These are phyloP conservation scores for Oryzias sinensis DNA, from an alignment of 2,797 vertebrate species.

Conservation along the genomic window DNA sequence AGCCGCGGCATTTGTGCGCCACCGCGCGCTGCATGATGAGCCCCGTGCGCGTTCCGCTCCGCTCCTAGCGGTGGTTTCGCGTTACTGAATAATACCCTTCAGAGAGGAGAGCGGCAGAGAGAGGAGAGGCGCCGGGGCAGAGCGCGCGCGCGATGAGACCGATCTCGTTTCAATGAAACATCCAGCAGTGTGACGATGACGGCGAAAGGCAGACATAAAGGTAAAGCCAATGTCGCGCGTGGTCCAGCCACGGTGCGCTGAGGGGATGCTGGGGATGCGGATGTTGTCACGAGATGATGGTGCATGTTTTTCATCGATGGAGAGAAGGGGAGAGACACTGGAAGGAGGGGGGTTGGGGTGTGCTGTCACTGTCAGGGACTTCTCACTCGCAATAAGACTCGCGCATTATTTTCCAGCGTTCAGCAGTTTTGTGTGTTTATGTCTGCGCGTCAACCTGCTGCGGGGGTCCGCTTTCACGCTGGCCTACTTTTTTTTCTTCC, in stretches of 20 bases:
- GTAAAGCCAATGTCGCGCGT: slow-evolving; percentile 62
- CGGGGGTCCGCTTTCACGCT: slow-evolving; percentile 13
- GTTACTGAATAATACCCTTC: slow-evolving; percentile 73
- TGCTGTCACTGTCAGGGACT: slow-evolving; percentile 38
- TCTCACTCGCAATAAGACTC: not conserved
- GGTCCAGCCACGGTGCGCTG: slow-evolving; percentile 24
- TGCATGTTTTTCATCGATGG: slow-evolving; percentile 39
- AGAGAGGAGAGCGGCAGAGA: slow-evolving; percentile 56
- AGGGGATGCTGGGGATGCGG: slow-evolving; percentile 36
- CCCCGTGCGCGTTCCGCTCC: slow-evolving; percentile 52
- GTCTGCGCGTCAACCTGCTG: slow-evolving; percentile 3
- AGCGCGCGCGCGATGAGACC: slow-evolving; percentile 59
- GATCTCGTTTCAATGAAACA: slow-evolving; percentile 80
- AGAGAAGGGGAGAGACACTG: not conserved
- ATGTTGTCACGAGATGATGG: slow-evolving; percentile 57
- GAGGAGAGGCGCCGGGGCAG: slow-evolving; percentile 21
- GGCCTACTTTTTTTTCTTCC: slow-evolving; percentile 52
- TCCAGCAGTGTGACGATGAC: slow-evolving; percentile 81
- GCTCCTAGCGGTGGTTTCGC: slow-evolving; percentile 75
- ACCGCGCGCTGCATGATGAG: slow-evolving; percentile 63
- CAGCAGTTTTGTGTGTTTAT: slow-evolving; percentile 10
- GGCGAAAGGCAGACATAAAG: slow-evolving; percentile 86
- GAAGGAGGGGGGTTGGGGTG: slow-evolving; percentile 19
- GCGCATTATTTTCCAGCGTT: slow-evolving; percentile 16
- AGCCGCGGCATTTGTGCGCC: slow-evolving; percentile 49